A percentile compares a stretch with the other conserved stretches of the same genome.
Conservation (phyloP, 1,140 invertebrate genomes). For the Ceratitis capitata region DNA sequence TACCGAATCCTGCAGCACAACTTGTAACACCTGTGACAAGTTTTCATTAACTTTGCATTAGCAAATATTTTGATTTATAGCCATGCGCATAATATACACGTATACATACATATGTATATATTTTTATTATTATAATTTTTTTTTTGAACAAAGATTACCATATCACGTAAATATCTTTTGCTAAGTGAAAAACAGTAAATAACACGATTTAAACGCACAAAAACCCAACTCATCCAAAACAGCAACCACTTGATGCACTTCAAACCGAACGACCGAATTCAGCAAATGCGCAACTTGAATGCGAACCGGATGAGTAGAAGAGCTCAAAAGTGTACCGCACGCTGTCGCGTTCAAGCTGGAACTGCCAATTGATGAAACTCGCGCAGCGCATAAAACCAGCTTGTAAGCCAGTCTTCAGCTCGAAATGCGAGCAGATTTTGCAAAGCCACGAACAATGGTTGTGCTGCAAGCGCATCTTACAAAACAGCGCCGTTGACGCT, state of each 20-base stretch:
- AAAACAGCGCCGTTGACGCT: neutral
- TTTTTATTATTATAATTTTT: too few species aligned
- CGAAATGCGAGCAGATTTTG: neutral
- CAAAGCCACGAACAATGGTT: neutral
- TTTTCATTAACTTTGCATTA: neutral
- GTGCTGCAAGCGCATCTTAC: neutral
- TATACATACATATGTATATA: neutral
- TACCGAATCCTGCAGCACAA: conserved; percentile 5
- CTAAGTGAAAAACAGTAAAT: neutral
- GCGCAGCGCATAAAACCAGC: conserved; percentile 23
- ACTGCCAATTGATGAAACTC: neutral
- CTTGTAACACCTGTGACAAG: conserved; percentile 5
- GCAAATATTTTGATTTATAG: too few species aligned
- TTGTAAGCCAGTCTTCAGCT: neutral
- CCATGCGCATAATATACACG: neutral
- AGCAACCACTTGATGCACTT: neutral
- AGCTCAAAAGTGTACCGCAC: conserved; percentile 24
- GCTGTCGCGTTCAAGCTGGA: conserved; percentile 28
- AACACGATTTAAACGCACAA: neutral
- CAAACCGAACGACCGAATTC: neutral
- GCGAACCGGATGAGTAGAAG: conserved; percentile 6
- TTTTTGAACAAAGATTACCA: too few species aligned
- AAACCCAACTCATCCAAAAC: neutral
- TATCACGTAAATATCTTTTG: too few species aligned
- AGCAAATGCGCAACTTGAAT: conserved; percentile 7